A percentile compares a stretch with the other conserved stretches of the same genome.
Conservation (phyloP, 2,888 invertebrate genomes). For the Laspeyria flexula region DNA sequence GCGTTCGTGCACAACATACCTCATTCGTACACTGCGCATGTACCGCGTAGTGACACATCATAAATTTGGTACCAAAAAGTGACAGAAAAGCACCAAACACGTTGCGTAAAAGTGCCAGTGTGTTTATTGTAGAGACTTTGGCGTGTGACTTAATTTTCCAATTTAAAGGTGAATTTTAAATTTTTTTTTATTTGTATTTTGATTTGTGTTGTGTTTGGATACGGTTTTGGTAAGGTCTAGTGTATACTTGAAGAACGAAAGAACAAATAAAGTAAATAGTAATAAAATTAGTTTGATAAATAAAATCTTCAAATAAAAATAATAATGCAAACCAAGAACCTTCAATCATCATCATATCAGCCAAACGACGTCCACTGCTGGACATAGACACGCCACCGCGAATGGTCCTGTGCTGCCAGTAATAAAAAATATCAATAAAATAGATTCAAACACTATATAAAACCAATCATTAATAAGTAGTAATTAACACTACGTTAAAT, state of each 20-base stretch:
- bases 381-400: too few relatives aligned
- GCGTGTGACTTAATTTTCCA: constrained; percentile 81
- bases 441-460: too few relatives aligned
- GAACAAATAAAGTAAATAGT: too few relatives aligned
- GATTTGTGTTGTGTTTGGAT: constrained; percentile 49
- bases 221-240: constrained; percentile 28
- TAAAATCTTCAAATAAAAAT: too few relatives aligned
- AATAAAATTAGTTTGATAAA: too few relatives aligned
- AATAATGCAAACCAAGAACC: too few relatives aligned
- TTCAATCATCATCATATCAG: too few relatives aligned
- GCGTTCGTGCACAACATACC: constrained; percentile 53
- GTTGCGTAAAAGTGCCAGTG: constrained; percentile 81
- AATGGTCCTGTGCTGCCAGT: too few relatives aligned
- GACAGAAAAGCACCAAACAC: constrained; percentile 64
- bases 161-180: constrained; percentile 75
- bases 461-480: too few relatives aligned
- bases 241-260: not conserved
- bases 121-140: constrained; percentile 79
- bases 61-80: constrained; percentile 37
- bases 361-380: too few relatives aligned
- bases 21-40: constrained; percentile 68
- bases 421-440: too few relatives aligned
- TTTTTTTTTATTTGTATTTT: constrained; percentile 34
- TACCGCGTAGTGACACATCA: constrained; percentile 53
- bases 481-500: not conserved